These are phyloP conservation scores for Acanthopagrus latus DNA, from an alignment of 2,797 vertebrate species.

Conservation along the genomic window DNA sequence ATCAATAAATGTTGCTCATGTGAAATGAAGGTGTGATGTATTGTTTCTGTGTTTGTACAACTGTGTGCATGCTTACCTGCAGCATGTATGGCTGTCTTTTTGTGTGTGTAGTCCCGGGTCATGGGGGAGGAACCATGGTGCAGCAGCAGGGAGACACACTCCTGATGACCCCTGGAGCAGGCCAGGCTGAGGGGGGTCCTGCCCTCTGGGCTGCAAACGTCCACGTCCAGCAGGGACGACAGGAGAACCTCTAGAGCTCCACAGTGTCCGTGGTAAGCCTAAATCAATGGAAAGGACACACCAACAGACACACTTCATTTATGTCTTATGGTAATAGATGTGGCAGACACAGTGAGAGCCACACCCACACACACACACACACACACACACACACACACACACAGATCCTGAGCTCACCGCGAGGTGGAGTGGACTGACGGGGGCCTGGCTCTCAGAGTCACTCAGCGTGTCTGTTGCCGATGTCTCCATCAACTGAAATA, in stretches of 20 bases:
- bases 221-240: slow-evolving; percentile 94
- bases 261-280: slow-evolving; percentile 98
- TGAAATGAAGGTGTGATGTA: not conserved
- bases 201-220: slow-evolving; percentile 93
- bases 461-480: slow-evolving; percentile 92
- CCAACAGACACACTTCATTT: not conserved
- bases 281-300: slow-evolving; percentile 27
- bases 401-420: slow-evolving; percentile 89
- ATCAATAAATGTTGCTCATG: not conserved
- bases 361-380: not conserved
- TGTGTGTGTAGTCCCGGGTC: slow-evolving; percentile 92
- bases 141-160: slow-evolving; percentile 96
- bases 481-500: slow-evolving; percentile 93
- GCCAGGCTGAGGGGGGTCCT: slow-evolving; percentile 94
- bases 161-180: slow-evolving; percentile 94
- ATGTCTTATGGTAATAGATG: not conserved
- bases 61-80: slow-evolving; percentile 88
- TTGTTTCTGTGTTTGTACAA: not conserved
- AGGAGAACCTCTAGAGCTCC: slow-evolving; percentile 95
- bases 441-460: slow-evolving; percentile 90
- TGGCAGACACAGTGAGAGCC: not conserved
- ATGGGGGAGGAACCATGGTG: slow-evolving; percentile 95
- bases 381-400: not conserved
- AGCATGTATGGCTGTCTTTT: slow-evolving; percentile 94
- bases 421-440: slow-evolving; percentile 95